Evolutionary conservation across 2,888 invertebrate genomes (phyloP).

Genomic region (Rhabditoides inermis): DNA sequence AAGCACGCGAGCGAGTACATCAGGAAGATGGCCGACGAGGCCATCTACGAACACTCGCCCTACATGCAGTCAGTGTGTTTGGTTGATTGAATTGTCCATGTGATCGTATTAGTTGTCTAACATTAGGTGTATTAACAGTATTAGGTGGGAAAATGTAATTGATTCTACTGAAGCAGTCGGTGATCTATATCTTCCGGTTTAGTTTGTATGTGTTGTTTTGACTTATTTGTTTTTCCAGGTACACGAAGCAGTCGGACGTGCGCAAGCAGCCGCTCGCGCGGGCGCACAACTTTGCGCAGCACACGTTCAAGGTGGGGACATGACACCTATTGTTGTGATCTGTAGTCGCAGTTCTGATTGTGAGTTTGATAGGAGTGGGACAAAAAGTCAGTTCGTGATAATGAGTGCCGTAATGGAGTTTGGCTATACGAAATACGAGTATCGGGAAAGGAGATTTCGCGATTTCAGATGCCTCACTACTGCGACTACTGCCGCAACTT

Average conservation of each 20-base stretch:
- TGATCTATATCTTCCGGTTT: not conserved
- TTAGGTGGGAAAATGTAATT: no score
- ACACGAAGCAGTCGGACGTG: constrained; percentile 12
- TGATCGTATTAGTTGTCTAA: no score
- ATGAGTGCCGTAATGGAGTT: no score
- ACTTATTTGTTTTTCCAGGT: not conserved
- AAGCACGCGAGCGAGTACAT: constrained; percentile 70
- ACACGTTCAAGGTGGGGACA: constrained; percentile 35
- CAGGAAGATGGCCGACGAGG: constrained; percentile 71
- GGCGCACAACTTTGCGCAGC: constrained; percentile 38
- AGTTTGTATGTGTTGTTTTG: not conserved
- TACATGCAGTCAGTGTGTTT: no score
- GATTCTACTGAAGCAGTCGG: not conserved
- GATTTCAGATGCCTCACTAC: constrained; percentile 67
- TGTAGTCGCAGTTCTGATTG: no score
- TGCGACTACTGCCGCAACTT: constrained; percentile 90
- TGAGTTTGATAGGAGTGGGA: no score
- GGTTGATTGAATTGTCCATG: no score
- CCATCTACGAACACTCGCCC: constrained; percentile 77
- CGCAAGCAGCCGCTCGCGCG: constrained; percentile 19
- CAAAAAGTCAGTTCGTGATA: no score
- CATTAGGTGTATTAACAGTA: no score
- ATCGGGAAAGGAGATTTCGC: no score
- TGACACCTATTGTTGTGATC: no score
- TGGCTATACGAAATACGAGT: no score